A percentile compares a stretch with the other conserved stretches of the same genome.
phyloP scores from a whole-genome alignment of 2,888 invertebrate species.

The Caenorhabditis japonica region DNA sequence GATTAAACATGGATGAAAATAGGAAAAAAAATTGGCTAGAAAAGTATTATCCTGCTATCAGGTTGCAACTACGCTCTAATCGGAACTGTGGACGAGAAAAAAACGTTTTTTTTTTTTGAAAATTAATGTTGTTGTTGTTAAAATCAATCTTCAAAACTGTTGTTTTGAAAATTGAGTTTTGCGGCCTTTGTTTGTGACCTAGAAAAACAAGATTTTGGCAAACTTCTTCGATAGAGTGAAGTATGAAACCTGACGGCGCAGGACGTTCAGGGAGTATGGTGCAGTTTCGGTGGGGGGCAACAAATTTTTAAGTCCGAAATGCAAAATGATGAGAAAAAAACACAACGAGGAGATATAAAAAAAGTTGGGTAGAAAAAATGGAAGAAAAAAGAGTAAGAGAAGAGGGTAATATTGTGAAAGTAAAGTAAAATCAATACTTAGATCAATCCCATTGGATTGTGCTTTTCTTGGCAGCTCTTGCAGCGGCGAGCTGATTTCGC shows the following conservation, averaged over 20 bases:
- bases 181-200: no score
- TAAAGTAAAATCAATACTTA: not conserved
- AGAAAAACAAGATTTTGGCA: no score
- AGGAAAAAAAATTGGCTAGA: conserved; percentile 8
- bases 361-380: not conserved
- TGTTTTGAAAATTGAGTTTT: conserved; percentile 13
- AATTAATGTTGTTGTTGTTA: conserved; percentile 2
- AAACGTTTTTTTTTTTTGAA: not conserved
- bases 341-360: not conserved
- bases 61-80: conserved; percentile 49
- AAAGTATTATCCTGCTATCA: conserved; percentile 37
- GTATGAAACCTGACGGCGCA: conserved; percentile 25
- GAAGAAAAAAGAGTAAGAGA: conserved; percentile 1
- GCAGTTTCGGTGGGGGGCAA: conserved; percentile 21
- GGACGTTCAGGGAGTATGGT: not conserved
- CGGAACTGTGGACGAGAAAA: not conserved
- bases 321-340: not conserved
- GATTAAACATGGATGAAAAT: conserved; percentile 12
- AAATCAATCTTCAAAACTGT: not conserved
- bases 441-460: conserved; percentile 56
- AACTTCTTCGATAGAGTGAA: conserved; percentile 32
- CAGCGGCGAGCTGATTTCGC: conserved; percentile 53
- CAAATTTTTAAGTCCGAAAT: conserved; percentile 45
- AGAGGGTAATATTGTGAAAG: not conserved
- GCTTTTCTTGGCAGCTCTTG: conserved; percentile 54